These are phyloP conservation scores for Argya squamiceps DNA, from an alignment of 2,797 vertebrate genomes.

Conservation along the genomic window DNA sequence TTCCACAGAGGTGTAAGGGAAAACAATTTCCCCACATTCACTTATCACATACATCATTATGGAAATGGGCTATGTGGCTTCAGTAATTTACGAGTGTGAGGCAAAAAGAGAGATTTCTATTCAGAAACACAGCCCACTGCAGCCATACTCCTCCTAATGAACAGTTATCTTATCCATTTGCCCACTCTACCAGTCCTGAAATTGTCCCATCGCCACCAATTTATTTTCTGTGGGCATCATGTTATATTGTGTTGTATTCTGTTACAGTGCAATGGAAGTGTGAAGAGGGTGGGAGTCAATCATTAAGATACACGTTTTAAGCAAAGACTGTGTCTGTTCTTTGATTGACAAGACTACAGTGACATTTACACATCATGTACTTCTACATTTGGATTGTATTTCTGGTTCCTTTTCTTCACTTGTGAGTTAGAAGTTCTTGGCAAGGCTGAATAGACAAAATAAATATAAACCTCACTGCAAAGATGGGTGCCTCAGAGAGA, in stretches of 20 bases:
- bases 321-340: neutral
- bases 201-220: neutral
- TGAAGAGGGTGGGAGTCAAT: neutral
- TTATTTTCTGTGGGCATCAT: neutral
- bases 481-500: neutral
- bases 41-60: neutral
- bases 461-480: slow-evolving; percentile 31
- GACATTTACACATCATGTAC: neutral
- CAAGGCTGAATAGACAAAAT: slow-evolving; percentile 44
- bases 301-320: neutral
- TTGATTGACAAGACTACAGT: neutral
- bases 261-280: neutral
- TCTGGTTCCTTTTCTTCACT: neutral
- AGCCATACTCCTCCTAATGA: neutral
- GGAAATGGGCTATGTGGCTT: neutral
- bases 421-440: slow-evolving; percentile 18
- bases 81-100: neutral
- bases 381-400: neutral
- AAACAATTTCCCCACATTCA: neutral
- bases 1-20: neutral
- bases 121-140: neutral
- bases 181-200: neutral
- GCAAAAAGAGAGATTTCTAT: neutral
- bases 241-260: neutral
- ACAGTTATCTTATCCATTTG: neutral